Evolutionary conservation across 2,113 vertebrate genomes (phyloP), one percentile per base, ranked within the genome.

Genomic region (Oxyruncus cristatus): DNA sequence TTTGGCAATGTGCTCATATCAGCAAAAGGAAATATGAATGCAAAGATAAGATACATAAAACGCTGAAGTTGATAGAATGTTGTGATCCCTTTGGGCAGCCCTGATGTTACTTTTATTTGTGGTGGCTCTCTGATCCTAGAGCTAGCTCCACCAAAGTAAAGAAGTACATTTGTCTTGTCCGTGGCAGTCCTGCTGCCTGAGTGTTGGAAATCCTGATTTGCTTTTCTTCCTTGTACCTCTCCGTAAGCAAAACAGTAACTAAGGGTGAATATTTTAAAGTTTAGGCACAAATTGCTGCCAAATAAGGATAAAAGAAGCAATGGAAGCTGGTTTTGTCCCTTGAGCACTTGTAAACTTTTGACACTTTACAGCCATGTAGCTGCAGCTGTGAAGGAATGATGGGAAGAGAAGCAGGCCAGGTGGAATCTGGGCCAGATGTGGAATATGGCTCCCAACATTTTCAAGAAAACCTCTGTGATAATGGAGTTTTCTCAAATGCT

Each of bases 1-100:
- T 71, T 86, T 83, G 62, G 41, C 71, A 33, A 33, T 50, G 49
- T 82, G 52, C 63, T 88, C 18, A 21, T 94, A 89, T 71, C 81
- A 63, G 53, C 61, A 55, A 76, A 88, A 65, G 77, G 49, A 63
- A 78, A 52, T 87, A 56, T 32, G 66, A 95, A 63, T 20, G 46
- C 47, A 61, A 63, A 80, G 85, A 37, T 93, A 81, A 44, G 70
- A 39, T 39, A 37, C 33, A 32, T 26, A 77, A 93, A 80, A 66
- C 56, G 15, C 3, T 62, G 72, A 70, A 80, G 35, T 16, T 74
- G 86, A 33, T 75, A 49, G 56, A 84, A 81, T 47, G 21, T 39
- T 47, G 55, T 32, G 42, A 81, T 87, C 42, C 65, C 66, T 74
- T 71, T 13, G 70, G 81, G 61, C 52, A 59, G 22, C 59, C 63